Evolutionary conservation across 2,797 vertebrate species (phyloP).

Genomic region (Hippoglossus hippoglossus): DNA sequence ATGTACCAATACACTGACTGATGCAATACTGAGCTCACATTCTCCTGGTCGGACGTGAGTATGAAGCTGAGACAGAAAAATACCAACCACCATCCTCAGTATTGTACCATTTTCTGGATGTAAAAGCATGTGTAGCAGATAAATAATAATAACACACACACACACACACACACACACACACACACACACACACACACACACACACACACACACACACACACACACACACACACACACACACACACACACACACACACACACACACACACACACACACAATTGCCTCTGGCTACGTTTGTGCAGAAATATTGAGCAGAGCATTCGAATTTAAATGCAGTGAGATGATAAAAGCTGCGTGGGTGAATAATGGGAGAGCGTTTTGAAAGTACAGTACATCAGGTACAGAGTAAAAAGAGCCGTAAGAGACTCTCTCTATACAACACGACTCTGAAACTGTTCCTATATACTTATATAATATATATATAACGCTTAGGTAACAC

Average conservation of each 20-base stretch:
- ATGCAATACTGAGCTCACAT: conserved; percentile 20
- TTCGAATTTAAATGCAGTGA: conserved; percentile 39
- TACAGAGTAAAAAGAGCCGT: conserved; percentile 5
- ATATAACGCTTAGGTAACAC: neutral
- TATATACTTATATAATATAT: neutral
- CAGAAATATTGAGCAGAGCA: conserved; percentile 37
- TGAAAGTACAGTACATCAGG: conserved; percentile 35
- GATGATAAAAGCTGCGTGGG: conserved; percentile 50
- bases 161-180: too few species aligned
- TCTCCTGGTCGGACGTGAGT: conserved; percentile 9
- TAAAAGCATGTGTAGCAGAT: neutral
- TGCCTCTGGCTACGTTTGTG: conserved; percentile 27
- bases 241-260: too few species aligned
- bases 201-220: too few species aligned
- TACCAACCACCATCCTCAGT: neutral
- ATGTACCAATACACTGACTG: neutral
- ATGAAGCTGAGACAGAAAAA: conserved; percentile 19
- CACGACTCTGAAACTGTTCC: conserved; percentile 6
- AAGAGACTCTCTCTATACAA: conserved; percentile 10
- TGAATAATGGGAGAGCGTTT: conserved; percentile 41
- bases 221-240: too few species aligned
- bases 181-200: too few species aligned
- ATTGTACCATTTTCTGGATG: neutral
- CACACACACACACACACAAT: neutral
- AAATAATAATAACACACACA: conserved; percentile 6